Base-by-base conservation (phyloP, 2,888 invertebrate genomes). In the Cheilosia variabilis region DNA sequence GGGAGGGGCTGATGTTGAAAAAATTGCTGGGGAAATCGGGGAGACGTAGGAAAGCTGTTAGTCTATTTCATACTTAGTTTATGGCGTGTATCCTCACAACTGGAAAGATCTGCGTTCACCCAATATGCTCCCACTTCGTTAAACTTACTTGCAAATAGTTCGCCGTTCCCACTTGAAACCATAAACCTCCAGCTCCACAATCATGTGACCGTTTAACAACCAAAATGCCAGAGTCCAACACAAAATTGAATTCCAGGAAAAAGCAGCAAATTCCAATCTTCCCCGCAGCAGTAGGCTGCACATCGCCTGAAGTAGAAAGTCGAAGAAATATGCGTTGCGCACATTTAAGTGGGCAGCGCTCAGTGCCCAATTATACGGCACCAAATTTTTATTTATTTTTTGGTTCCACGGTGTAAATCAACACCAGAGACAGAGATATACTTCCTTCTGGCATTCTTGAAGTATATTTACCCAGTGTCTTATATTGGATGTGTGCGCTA, bases 261-360 rank as follows among this genome's bases (percentile, higher is more conserved):
- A 24, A 37, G 37, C 34, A 52, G 9, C 45, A 19, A 37, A 37
- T 60, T 43, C 45, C 60, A 31, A 55, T 19, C 55, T 57, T 47
- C 57, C 45, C 53, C 13, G 27, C 43, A 68, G 53, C 55, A 57
- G 45, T 57, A 22, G 57, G 57, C 69, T 57, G 47, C 45, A 34
- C 22, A 52, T 34, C 17, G 53, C 57, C 45, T 13, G 5, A 57
- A 57, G 62, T 62, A 53, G 76, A 68, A 77, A 68, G 60, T 62
- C 53, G 15, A 45, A 52, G 68, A 69, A 55, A 69, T 77, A 77
- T 62, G 68, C 62, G 69, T 60, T 52, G 7, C 76, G 31, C 55
- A 60, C 73, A 55, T 27, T 66, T 53, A 47, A 62, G 77, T 60
- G 68, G 60, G 77, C 37, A 60, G 68, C 58, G 19, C 52, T 31